These are phyloP conservation scores for Acropternis orthonyx DNA, from an alignment of 2,797 vertebrate species.

Conservation along the genomic window DNA sequence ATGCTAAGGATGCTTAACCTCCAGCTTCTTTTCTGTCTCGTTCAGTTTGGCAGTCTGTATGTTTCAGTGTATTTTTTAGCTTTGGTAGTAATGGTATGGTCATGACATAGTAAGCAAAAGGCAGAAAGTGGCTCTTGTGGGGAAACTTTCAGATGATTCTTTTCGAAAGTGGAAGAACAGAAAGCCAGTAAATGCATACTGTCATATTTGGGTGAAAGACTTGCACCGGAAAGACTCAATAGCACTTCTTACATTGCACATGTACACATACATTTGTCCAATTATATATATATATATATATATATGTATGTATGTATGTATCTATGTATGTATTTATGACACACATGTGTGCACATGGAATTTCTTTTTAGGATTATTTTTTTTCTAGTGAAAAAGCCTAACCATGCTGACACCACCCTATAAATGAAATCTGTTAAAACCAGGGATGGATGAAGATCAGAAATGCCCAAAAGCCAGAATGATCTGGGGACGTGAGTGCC, in stretches of 20 bases:
- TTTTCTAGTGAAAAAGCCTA: background rate
- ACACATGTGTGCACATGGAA: background rate
- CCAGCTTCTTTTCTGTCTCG: background rate
- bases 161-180: background rate
- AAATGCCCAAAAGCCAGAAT: background rate
- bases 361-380: background rate
- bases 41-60: background rate
- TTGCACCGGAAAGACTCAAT: background rate
- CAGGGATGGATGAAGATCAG: background rate
- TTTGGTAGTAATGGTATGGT: background rate
- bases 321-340: background rate
- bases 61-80: background rate
- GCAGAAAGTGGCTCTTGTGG: background rate
- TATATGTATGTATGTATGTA: too few species aligned
- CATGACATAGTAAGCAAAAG: accelerated
- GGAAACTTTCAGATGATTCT: background rate
- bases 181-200: background rate
- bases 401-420: background rate
- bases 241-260: background rate
- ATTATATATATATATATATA: background rate
- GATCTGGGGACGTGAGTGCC: background rate
- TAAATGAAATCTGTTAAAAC: background rate
- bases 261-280: background rate
- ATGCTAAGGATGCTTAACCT: background rate
- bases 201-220: background rate